Evolutionary conservation across 2,888 invertebrate genomes (phyloP).

Genomic region (Ormyrus nitidulus): DNA sequence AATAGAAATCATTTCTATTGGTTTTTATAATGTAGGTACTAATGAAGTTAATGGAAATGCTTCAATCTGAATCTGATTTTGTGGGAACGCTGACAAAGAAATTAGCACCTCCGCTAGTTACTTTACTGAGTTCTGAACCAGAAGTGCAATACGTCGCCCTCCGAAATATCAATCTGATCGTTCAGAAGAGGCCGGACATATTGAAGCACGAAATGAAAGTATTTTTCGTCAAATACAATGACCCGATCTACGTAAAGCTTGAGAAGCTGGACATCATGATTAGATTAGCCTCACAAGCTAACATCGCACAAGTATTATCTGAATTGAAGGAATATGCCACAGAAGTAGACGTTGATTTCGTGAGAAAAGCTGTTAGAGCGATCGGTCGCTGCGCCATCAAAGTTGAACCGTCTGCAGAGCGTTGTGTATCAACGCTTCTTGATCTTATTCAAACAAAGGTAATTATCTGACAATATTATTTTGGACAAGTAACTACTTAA

Average conservation of each 20-base stretch:
- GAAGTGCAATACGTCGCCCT: slow-evolving; percentile 99
- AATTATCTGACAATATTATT: slow-evolving; percentile 21
- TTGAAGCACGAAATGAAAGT: slow-evolving; percentile 99
- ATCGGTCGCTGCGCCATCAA: slow-evolving; percentile 99
- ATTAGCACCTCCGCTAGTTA: slow-evolving; percentile 98
- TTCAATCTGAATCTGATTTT: slow-evolving; percentile 94
- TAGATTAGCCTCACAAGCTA: slow-evolving; percentile 96
- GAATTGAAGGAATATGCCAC: slow-evolving; percentile 99
- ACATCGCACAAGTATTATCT: slow-evolving; percentile 98
- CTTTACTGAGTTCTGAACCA: slow-evolving; percentile 97
- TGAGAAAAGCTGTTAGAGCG: slow-evolving; percentile 98
- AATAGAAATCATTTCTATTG: not conserved
- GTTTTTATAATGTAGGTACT: slow-evolving; percentile 78
- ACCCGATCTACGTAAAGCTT: slow-evolving; percentile 99
- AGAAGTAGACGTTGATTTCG: slow-evolving; percentile 99
- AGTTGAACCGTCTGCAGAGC: slow-evolving; percentile 97
- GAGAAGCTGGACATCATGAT: slow-evolving; percentile 99
- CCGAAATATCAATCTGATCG: slow-evolving; percentile 98
- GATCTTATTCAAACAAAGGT: slow-evolving; percentile 99
- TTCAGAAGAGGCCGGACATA: slow-evolving; percentile 98
- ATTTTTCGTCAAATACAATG: slow-evolving; percentile 99
- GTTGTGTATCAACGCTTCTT: slow-evolving; percentile 97
- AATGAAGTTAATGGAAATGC: slow-evolving; percentile 99
- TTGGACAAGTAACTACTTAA: not conserved
- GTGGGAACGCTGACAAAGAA: slow-evolving; percentile 96